Base-by-base conservation (phyloP, 2,113 vertebrate genomes). In the Halichoeres trimaculatus region DNA sequence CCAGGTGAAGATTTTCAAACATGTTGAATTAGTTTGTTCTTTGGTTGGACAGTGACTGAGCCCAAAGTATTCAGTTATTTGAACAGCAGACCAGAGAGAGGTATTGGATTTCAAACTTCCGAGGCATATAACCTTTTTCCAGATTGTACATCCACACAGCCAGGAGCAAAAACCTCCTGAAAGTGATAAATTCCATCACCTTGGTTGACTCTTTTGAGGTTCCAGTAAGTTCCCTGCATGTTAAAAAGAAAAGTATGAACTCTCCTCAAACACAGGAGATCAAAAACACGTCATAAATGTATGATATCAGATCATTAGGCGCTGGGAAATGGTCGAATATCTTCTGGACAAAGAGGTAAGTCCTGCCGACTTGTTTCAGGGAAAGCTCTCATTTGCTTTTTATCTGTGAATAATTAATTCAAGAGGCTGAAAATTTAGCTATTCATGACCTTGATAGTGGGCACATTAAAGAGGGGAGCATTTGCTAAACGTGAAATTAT, bases 401-500 rank as follows among this genome's bases (percentile, higher is more conserved):
- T 87, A 79, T 85, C 80, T 80, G 73, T 78, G 80, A 89, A 88
- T 90, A 89, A 90, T 88, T 82, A 83, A 89, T 87, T 86, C 76
- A 12, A 78, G 52, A 52, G 58, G 71, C 74, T 82, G 76, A 85
- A 84, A 76, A 81, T 74, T 61, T 87, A 61, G 79, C 84, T 78
- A 81, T 87, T 90, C 86, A 89, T 91, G 89, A 93, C 92, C 90
- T 93, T 93, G 91, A 89, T 88, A 86, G 85, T 89, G 86, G 66
- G 83, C 86, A 82, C 85, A 88, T 84, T 89, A 87, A 89, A 88
- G 88, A 87, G 74, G 55, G 76, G 82, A 89, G 83, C 79, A 58
- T 84, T 90, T 83, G 81, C 88, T 90, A 91, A 94, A 91, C 85
- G 85, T 84, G 81, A 93, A 91, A 92, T 93, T 86, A 91, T 91